phyloP scores from a whole-genome alignment of 2,888 invertebrate genomes.

The Rotaria macrura region DNA sequence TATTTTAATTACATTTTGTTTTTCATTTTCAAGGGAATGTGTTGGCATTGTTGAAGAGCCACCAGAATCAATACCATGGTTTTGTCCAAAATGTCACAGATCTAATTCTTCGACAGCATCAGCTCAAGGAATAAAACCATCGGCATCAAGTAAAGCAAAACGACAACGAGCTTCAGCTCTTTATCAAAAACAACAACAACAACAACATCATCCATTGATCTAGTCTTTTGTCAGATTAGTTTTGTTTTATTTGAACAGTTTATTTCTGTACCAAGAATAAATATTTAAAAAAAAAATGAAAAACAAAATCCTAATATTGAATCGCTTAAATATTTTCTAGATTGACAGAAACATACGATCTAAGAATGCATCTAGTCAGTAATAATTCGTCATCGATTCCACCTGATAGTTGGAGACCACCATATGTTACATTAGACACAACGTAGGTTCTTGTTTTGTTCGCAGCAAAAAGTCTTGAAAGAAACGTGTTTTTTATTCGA shows the following conservation, averaged over 20 bases:
- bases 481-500: too few relatives aligned
- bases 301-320: not conserved
- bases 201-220: not conserved
- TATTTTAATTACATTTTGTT: too few relatives aligned
- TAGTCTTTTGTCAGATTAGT: conserved; percentile 1
- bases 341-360: not conserved
- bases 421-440: not conserved
- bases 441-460: not conserved
- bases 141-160: not conserved
- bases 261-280: not conserved
- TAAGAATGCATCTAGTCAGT: not conserved
- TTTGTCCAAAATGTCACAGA: conserved; percentile 12
- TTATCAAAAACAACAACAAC: not conserved
- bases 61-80: not conserved
- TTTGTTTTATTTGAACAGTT: conserved; percentile 5
- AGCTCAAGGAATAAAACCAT: not conserved
- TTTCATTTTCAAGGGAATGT: too few relatives aligned
- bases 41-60: conserved; percentile 1
- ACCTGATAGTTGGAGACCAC: not conserved
- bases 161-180: not conserved
- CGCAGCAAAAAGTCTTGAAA: too few relatives aligned
- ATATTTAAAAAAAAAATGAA: not conserved
- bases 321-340: not conserved
- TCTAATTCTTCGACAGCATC: not conserved
- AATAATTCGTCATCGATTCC: not conserved